Percentiles rank a stretch among this genome's conserved stretches.
These are phyloP conservation scores for Oreotrochilus melanogaster DNA, from an alignment of 2,113 vertebrate genomes.

Conservation along the genomic window DNA sequence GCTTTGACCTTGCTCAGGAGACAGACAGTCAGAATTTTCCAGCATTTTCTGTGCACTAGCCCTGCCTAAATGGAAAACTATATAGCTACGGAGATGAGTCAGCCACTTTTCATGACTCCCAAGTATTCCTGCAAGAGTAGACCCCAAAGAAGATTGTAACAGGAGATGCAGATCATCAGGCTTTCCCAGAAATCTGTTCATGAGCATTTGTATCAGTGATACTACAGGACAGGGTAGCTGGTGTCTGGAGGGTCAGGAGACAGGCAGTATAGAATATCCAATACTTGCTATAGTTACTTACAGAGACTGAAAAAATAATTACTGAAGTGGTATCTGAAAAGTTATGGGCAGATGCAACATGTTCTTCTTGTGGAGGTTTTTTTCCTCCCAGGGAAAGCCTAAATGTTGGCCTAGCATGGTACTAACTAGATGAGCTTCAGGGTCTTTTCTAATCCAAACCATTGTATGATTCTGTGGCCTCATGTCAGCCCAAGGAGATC, in stretches of 20 bases:
- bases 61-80: conserved; percentile 8
- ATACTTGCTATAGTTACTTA: background rate
- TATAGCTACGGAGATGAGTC: background rate
- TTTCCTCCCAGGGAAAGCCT: background rate
- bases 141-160: background rate
- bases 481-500: background rate
- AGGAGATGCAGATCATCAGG: background rate
- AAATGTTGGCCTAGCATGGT: background rate
- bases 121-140: background rate
- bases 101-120: background rate
- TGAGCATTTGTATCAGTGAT: background rate
- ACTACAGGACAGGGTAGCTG: background rate
- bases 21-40: background rate
- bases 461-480: too few relatives aligned
- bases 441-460: too few relatives aligned
- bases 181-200: background rate
- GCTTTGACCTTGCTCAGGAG: background rate
- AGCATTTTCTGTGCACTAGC: background rate
- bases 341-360: background rate
- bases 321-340: background rate
- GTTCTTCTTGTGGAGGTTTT: background rate
- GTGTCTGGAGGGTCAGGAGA: background rate
- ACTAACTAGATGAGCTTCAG: background rate
- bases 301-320: background rate
- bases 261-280: background rate